Evolutionary conservation across 30 jellyfish, hydroid and myxozoan species (phyloP).

Genomic region (Turritopsis dohrnii): DNA sequence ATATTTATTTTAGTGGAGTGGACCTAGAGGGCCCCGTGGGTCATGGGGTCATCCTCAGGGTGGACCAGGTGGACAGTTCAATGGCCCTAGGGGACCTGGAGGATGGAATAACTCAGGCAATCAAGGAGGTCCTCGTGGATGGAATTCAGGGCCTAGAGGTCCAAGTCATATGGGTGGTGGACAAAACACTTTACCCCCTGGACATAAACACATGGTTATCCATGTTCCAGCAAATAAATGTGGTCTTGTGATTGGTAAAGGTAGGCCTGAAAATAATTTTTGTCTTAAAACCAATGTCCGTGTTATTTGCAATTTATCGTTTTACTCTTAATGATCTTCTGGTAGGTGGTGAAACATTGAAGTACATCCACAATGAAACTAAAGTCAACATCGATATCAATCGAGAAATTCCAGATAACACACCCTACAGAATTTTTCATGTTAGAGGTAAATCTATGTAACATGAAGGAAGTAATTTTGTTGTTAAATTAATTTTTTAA

Average conservation of each 20-base stretch:
- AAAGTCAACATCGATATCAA: constrained; percentile 92
- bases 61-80: constrained; percentile 24
- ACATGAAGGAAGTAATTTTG: no score
- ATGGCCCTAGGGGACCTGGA: constrained; percentile 23
- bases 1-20: constrained; percentile 15
- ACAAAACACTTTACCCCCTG: constrained; percentile 27
- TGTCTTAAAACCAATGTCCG: not conserved
- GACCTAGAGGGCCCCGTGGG: constrained; percentile 14
- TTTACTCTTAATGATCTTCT: no score
- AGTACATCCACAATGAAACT: constrained; percentile 63
- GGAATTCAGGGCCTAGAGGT: constrained; percentile 16
- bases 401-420: constrained; percentile 66
- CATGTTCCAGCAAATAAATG: constrained; percentile 90
- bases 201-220: constrained; percentile 38
- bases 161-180: constrained; percentile 36
- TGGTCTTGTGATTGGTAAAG: constrained; percentile 98
- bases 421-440: constrained; percentile 62
- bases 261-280: constrained; percentile 32
- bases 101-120: constrained; percentile 14
- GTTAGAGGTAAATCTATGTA: constrained; percentile 79
- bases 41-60: constrained; percentile 18
- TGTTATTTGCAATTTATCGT: no score
- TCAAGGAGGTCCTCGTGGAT: constrained; percentile 36
- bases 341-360: constrained; percentile 91
- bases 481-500: no score